Evolutionary conservation across 1,140 invertebrate species (phyloP).

Genomic region (Drosophila prosaltans): DNA sequence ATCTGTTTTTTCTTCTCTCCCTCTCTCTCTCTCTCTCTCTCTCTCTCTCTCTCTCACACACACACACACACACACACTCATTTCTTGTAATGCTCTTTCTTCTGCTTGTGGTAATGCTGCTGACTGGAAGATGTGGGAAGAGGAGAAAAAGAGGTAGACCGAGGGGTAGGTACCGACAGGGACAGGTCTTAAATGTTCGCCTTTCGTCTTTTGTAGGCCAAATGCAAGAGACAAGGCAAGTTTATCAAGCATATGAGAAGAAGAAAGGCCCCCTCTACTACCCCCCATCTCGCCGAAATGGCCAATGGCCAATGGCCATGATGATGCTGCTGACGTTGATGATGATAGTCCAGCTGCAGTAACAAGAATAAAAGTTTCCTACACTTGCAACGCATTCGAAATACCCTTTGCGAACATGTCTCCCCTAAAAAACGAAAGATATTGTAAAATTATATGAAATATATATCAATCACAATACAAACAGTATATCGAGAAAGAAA

Average conservation of each 20-base stretch:
- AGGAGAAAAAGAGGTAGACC: conserved; percentile 1
- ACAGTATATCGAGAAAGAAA: too few relatives aligned
- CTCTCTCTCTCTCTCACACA: not conserved
- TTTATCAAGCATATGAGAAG: conserved; percentile 64
- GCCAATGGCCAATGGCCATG: conserved; percentile 32
- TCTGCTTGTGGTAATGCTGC: conserved; percentile 20
- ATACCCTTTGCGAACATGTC: not conserved
- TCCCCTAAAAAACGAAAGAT: too few relatives aligned
- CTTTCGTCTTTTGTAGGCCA: conserved; percentile 64
- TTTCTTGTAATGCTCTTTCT: conserved; percentile 23
- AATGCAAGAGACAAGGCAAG: conserved; percentile 65
- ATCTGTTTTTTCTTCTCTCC: conserved; percentile 22
- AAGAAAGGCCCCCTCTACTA: conserved; percentile 21
- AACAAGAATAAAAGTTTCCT: conserved; percentile 4
- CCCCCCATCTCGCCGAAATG: not conserved
- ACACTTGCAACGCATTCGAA: not conserved
- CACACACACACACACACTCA: not conserved
- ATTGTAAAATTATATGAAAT: too few relatives aligned
- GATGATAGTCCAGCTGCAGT: conserved; percentile 13
- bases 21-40: conserved; percentile 3
- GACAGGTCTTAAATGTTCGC: conserved; percentile 50
- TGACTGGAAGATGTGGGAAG: conserved; percentile 7
- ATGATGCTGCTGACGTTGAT: conserved; percentile 54
- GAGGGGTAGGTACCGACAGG: conserved; percentile 15
- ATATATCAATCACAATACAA: too few relatives aligned